phyloP scores from a whole-genome alignment of 2,888 invertebrate genomes.

The Panorpa germanica region DNA sequence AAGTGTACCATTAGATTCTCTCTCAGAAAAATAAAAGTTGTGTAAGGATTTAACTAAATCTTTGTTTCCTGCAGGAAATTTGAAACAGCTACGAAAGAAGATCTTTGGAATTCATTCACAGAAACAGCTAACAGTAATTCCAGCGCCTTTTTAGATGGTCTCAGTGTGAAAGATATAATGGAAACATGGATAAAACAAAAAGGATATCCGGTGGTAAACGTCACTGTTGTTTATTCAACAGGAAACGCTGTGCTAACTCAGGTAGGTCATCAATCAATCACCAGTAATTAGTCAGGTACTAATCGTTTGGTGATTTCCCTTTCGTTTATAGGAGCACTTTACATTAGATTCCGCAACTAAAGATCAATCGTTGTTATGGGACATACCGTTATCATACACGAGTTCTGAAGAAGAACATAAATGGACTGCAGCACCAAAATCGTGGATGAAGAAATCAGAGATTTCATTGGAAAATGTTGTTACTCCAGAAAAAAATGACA shows the following conservation, averaged over 20 bases:
- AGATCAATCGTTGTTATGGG: slow-evolving; percentile 41
- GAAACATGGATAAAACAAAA: slow-evolving; percentile 66
- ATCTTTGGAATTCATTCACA: slow-evolving; percentile 59
- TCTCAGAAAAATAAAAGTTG: too few relatives aligned
- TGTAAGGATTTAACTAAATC: too few relatives aligned
- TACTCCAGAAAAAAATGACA: slow-evolving; percentile 25
- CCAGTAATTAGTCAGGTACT: too few relatives aligned
- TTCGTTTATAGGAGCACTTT: too few relatives aligned
- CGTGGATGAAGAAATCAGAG: slow-evolving; percentile 42
- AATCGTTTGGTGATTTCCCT: too few relatives aligned
- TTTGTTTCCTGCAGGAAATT: slow-evolving; percentile 41
- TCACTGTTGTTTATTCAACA: slow-evolving; percentile 32
- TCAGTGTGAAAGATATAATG: slow-evolving; percentile 48
- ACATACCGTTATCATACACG: slow-evolving; percentile 48
- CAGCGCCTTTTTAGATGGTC: slow-evolving; percentile 31
- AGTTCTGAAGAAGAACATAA: slow-evolving; percentile 34
- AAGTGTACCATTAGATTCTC: too few relatives aligned
- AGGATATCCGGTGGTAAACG: slow-evolving; percentile 53
- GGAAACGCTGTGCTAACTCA: slow-evolving; percentile 27
- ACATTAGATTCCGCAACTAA: too few relatives aligned
- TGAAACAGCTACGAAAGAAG: slow-evolving; percentile 55
- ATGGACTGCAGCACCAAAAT: slow-evolving; percentile 31
- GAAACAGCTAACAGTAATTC: slow-evolving; percentile 37
- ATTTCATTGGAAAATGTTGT: slow-evolving; percentile 25
- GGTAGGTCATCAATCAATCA: too few relatives aligned